Conservation (phyloP, 1,140 invertebrate genomes). For the Nasonia longicornis region DNA sequence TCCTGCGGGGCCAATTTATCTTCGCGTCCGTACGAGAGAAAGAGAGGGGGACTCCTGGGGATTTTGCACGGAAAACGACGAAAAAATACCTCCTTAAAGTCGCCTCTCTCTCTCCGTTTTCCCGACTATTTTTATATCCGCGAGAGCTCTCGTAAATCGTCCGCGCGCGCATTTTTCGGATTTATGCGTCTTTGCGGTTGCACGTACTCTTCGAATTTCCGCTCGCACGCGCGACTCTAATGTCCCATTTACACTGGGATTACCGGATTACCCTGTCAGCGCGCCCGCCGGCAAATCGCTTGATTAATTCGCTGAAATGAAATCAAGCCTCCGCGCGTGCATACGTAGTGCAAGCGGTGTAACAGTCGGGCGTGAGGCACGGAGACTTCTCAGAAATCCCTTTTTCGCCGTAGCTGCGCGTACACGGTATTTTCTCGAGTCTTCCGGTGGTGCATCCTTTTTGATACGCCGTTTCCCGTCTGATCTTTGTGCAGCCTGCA, state of each 20-base stretch:
- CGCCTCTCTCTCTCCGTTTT: not conserved
- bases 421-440: not conserved
- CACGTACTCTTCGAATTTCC: not conserved
- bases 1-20: conserved; percentile 36
- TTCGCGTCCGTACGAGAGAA: not conserved
- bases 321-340: not conserved
- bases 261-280: conserved; percentile 3
- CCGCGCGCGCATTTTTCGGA: not conserved
- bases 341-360: not conserved
- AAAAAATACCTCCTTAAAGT: conserved; percentile 17
- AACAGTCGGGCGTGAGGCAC: too few species aligned
- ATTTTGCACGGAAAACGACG: conserved; percentile 15
- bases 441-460: not conserved
- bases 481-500: not conserved
- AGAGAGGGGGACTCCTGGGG: not conserved
- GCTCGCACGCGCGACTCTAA: not conserved
- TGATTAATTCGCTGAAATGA: not conserved
- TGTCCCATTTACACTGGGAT: conserved; percentile 14
- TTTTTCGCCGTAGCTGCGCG: not conserved
- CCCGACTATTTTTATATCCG: not conserved
- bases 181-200: not conserved
- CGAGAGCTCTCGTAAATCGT: conserved; percentile 24
- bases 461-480: not conserved
- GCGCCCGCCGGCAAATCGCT: not conserved
- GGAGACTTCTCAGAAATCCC: not conserved